phyloP scores from a whole-genome alignment of 1,140 invertebrate genomes.

The Chironomus tepperi region DNA sequence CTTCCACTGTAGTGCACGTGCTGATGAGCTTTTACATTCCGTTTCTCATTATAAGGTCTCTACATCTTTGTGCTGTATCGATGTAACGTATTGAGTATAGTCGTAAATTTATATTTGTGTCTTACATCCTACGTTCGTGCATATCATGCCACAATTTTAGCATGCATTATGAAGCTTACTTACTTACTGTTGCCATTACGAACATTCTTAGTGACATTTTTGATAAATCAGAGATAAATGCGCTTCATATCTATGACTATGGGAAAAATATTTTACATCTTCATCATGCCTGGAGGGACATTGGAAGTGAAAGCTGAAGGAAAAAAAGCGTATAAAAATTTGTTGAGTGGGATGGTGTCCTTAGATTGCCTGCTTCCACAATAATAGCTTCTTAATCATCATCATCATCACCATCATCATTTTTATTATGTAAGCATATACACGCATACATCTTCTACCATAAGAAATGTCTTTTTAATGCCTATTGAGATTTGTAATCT shows the following conservation, averaged over 20 bases:
- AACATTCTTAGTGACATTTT: too few species aligned
- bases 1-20: neutral
- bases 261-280: neutral
- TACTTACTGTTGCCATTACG: too few species aligned
- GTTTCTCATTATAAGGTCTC: neutral
- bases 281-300: neutral
- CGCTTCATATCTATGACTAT: neutral
- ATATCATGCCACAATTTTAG: too few species aligned
- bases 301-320: neutral
- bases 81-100: neutral
- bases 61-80: neutral
- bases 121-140: too few species aligned
- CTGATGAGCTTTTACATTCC: neutral
- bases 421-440: too few species aligned
- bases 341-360: neutral
- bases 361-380: neutral
- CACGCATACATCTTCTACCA: neutral
- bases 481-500: slow-evolving; percentile 8
- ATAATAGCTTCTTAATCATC: slow-evolving; percentile 2
- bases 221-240: too few species aligned
- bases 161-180: too few species aligned
- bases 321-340: neutral
- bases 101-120: too few species aligned
- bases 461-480: slow-evolving; percentile 8
- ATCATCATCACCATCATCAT: neutral